These are phyloP conservation scores for Procavia capensis DNA, from an alignment of 2,113 vertebrate genomes.

Conservation along the genomic window DNA sequence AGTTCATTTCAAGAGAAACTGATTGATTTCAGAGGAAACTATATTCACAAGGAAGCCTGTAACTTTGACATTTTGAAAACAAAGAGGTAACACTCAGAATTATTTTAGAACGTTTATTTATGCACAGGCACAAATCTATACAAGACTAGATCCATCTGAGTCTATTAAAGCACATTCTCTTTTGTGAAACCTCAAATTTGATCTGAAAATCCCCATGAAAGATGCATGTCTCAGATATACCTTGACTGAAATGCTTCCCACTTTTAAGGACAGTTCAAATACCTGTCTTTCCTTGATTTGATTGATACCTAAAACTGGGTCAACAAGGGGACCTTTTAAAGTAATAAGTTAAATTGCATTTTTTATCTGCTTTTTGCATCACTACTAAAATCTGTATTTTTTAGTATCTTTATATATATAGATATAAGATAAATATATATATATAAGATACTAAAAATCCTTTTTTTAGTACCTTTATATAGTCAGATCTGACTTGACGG, in stretches of 20 bases:
- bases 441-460: no score
- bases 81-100: not conserved
- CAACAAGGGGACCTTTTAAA: not conserved
- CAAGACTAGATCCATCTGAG: not conserved
- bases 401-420: not conserved
- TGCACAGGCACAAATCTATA: not conserved
- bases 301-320: not conserved
- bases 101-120: not conserved
- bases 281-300: not conserved
- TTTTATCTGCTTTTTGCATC: not conserved
- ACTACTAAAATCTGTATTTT: not conserved
- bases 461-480: no score
- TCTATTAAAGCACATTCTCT: not conserved
- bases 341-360: not conserved
- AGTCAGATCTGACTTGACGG: no score
- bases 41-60: not conserved
- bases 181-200: not conserved
- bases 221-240: not conserved
- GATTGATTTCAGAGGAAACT: not conserved
- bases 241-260: not conserved
- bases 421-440: not conserved
- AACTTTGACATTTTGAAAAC: not conserved
- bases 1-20: not conserved
- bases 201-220: not conserved
- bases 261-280: not conserved